Percentiles rank a stretch among this genome's conserved stretches.
Conservation (phyloP, 2,113 vertebrate species). For the Pogona vitticeps region DNA sequence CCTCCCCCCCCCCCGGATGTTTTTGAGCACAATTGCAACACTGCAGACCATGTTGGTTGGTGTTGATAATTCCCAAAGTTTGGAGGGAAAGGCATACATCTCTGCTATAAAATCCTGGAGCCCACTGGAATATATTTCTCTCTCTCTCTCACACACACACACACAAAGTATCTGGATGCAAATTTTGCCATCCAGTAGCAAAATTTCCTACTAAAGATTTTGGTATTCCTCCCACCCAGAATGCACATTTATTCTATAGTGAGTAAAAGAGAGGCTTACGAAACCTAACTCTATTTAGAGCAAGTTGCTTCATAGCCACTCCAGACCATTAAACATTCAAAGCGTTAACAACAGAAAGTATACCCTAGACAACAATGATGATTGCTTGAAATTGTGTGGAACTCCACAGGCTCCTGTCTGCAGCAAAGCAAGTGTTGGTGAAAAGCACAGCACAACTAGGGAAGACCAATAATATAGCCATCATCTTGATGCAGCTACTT, state of each 20-base stretch:
- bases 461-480: background rate
- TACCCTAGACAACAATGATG: slow-evolving; percentile 38
- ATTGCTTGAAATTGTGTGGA: slow-evolving; percentile 8
- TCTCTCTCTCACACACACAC: no score
- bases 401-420: background rate
- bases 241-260: background rate
- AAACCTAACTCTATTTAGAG: background rate
- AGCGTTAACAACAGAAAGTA: slow-evolving; percentile 19
- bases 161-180: background rate
- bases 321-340: slow-evolving; percentile 47
- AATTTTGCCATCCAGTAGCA: background rate
- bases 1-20: background rate
- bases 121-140: no score
- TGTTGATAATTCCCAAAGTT: no score
- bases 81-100: no score
- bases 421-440: background rate
- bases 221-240: background rate
- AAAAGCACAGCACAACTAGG: background rate
- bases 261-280: background rate
- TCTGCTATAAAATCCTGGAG: no score
- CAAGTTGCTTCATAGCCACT: slow-evolving; percentile 1
- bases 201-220: background rate
- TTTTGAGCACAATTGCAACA: background rate
- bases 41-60: no score
- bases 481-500: background rate